phyloP scores from a whole-genome alignment of 1,140 invertebrate species.

The Pentalonia nigronervosa region DNA sequence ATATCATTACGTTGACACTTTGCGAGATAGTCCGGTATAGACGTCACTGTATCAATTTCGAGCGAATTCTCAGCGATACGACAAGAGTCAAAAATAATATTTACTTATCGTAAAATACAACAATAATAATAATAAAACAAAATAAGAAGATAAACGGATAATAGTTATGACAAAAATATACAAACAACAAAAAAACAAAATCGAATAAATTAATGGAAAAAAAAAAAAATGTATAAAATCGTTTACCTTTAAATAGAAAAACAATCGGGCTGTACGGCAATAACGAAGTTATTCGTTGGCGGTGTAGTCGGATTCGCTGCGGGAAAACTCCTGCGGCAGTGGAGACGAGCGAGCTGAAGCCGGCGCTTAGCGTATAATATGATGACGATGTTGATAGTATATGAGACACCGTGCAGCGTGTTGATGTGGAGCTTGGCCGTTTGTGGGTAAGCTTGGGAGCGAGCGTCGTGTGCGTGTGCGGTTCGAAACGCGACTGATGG shows the following conservation, averaged over 20 bases:
- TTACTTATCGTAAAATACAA: background rate
- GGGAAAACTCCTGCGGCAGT: background rate
- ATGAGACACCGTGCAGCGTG: background rate
- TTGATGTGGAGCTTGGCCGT: background rate
- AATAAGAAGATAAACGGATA: background rate
- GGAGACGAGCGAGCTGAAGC: background rate
- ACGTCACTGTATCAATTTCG: too few species aligned
- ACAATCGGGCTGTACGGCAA: background rate
- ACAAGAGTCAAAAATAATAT: background rate
- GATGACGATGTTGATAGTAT: too few species aligned
- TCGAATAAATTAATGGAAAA: too few species aligned
- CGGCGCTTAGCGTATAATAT: background rate
- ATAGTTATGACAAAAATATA: background rate
- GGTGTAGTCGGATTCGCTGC: background rate
- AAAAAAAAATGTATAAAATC: background rate
- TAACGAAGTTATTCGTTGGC: too few species aligned
- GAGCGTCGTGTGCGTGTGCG: slow-evolving; percentile 34
- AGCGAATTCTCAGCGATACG: background rate
- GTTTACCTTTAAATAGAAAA: background rate
- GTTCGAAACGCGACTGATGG: slow-evolving; percentile 55
- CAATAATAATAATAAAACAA: too few species aligned
- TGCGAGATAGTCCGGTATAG: background rate
- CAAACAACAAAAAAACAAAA: background rate
- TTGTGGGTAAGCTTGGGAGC: background rate
- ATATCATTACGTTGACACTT: too few species aligned